Evolutionary conservation across 2,113 vertebrate species (phyloP), one percentile per base, ranked within the genome.

Genomic region (Dipodomys spectabilis): DNA sequence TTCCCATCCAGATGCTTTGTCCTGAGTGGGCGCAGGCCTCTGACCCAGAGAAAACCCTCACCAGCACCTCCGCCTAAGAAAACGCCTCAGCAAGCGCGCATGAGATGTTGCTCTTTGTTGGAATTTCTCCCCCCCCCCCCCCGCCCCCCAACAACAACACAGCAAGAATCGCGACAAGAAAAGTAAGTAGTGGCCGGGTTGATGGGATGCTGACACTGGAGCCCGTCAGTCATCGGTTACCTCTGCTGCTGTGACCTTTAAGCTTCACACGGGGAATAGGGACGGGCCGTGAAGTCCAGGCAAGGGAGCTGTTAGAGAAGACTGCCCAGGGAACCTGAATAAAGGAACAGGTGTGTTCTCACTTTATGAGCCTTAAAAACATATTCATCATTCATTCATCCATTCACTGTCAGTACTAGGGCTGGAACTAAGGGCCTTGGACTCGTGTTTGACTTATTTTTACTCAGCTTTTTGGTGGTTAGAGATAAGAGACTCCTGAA

Each of bases 281-380:
- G 53, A 13, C 15, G 53, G 53, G 53, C 4, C 49, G 12, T 9
- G 49, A 53, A 65, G 72, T 57, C 1, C 8, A 73, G 22, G 73
- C 69, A 25, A 13, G 13, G 20, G 28, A 12, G 32, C 20, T 44
- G 27, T 13, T 7, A 11, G 4, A 25, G 19, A 64, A 27, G 65
- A 20, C 10, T 1, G 7, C 7, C 0, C 10, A 49, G 19, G 18
- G 13, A 23, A 1, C 6, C 30, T 64, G 2, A 39, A 7, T 18
- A 27, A 39, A 16, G 30, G 1, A 49, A 12, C 49, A 49, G 15
- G 19, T 49, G 49, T 49, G 49, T 35, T 65, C n/a, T 85, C 7
- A 15, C 18, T 49, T 49, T 49, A 49, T 9, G 53, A 57, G 53
- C 53, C 53, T 57, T 16, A 16, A 57, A 16, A 16, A 57, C 53